Conservation (phyloP, 1,140 invertebrate genomes). For the Lepidurus packardi region DNA sequence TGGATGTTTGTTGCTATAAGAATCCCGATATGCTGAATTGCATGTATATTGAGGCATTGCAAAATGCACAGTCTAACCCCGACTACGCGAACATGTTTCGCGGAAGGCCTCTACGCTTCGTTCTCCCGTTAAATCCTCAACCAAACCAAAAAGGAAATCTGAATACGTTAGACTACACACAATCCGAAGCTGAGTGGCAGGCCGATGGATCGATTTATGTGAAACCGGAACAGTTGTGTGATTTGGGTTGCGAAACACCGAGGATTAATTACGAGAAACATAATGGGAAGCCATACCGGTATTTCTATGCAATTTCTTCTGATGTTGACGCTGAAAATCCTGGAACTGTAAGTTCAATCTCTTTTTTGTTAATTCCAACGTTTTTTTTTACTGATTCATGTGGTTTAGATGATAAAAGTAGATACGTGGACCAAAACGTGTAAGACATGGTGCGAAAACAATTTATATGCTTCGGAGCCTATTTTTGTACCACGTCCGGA, state of each 20-base stretch:
- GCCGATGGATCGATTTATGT: slow-evolving; percentile 51
- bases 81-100: slow-evolving; percentile 73
- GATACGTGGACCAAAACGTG: slow-evolving; percentile 50
- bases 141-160: slow-evolving; percentile 45
- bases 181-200: slow-evolving; percentile 50
- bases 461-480: slow-evolving; percentile 77
- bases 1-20: slow-evolving; percentile 78
- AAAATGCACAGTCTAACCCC: slow-evolving; percentile 69
- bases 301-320: slow-evolving; percentile 82
- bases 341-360: slow-evolving; percentile 57
- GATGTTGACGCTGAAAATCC: slow-evolving; percentile 75
- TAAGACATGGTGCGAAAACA: slow-evolving; percentile 46
- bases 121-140: slow-evolving; percentile 52
- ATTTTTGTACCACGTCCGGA: slow-evolving; percentile 70
- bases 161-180: slow-evolving; percentile 45
- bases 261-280: slow-evolving; percentile 60
- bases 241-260: slow-evolving; percentile 76
- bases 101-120: slow-evolving; percentile 64
- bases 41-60: slow-evolving; percentile 74
- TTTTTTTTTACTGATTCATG: background rate
- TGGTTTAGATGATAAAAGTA: slow-evolving; percentile 67
- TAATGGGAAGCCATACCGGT: slow-evolving; percentile 61
- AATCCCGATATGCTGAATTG: slow-evolving; percentile 75
- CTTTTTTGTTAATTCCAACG: background rate
- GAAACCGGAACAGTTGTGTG: slow-evolving; percentile 59